Percentiles rank a stretch among this genome's conserved stretches.
Conservation (phyloP, 2,113 vertebrate species). For the Petrocephalus microphthalmus region DNA sequence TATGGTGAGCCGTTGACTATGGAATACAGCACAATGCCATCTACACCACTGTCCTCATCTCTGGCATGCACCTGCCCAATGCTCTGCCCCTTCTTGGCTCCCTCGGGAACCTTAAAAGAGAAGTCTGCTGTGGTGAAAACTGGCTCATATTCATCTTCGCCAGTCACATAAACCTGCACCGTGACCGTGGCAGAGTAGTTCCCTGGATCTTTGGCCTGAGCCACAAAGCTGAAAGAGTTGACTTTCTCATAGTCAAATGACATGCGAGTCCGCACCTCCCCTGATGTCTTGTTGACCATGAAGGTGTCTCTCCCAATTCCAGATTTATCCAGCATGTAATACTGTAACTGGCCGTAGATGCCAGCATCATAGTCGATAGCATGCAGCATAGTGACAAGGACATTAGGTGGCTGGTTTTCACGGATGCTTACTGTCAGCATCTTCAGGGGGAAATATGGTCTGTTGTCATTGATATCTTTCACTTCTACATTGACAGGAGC, state of each 20-base stretch:
- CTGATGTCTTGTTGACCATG: slow-evolving; percentile 70
- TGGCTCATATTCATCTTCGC: slow-evolving; percentile 91
- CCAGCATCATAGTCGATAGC: slow-evolving; percentile 80
- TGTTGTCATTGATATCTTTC: slow-evolving; percentile 88
- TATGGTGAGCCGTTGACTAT: slow-evolving; percentile 72
- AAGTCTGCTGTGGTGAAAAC: slow-evolving; percentile 78
- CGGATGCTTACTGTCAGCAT: slow-evolving; percentile 76
- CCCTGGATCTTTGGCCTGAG: slow-evolving; percentile 75
- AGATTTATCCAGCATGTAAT: slow-evolving; percentile 58
- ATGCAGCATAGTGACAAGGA: slow-evolving; percentile 77
- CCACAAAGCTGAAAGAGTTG: slow-evolving; percentile 78
- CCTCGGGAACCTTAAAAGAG: slow-evolving; percentile 83
- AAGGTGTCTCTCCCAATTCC: slow-evolving; percentile 63
- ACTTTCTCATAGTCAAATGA: slow-evolving; percentile 85
- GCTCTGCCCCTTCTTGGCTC: slow-evolving; percentile 77
- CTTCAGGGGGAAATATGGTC: slow-evolving; percentile 79
- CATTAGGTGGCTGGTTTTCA: slow-evolving; percentile 84
- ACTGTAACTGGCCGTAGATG: slow-evolving; percentile 74
- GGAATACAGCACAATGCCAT: slow-evolving; percentile 85
- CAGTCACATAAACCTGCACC: slow-evolving; percentile 81
- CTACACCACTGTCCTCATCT: slow-evolving; percentile 84
- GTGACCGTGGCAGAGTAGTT: slow-evolving; percentile 88
- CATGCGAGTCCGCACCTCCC: slow-evolving; percentile 72
- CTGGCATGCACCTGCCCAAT: slow-evolving; percentile 82
- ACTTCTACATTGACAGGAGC: slow-evolving; percentile 81